Evolutionary conservation across 2,888 invertebrate species (phyloP).

Genomic region (Pyrrhosoma nymphula): DNA sequence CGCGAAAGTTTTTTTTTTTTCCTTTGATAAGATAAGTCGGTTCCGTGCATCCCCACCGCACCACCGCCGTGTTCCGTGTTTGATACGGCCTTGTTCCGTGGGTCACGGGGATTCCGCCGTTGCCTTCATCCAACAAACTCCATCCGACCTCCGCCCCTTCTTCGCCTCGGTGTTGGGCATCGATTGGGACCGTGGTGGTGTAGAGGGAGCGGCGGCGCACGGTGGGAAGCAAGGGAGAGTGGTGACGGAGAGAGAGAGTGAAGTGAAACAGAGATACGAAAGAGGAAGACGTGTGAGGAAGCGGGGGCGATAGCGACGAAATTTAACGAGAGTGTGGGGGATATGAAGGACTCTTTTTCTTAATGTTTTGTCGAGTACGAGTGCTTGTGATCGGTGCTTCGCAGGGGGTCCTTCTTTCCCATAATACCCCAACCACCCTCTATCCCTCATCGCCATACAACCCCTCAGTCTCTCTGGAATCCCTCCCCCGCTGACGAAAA

Average conservation of each 20-base stretch:
- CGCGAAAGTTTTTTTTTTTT: background rate
- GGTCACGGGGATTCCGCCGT: conserved; percentile 19
- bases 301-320: background rate
- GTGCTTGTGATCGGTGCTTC: background rate
- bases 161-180: conserved; percentile 26
- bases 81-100: conserved; percentile 13
- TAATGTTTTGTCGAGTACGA: background rate
- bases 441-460: background rate
- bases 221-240: no score
- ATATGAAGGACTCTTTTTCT: background rate
- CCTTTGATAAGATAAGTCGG: no score
- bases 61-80: background rate
- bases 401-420: background rate
- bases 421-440: background rate
- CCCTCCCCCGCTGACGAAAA: background rate
- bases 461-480: background rate
- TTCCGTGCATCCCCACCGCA: no score
- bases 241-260: background rate
- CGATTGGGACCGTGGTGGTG: conserved; percentile 37
- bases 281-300: background rate
- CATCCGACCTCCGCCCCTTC: conserved; percentile 42
- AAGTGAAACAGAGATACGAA: no score
- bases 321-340: background rate
- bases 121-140: background rate
- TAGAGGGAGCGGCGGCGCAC: background rate